Conservation (phyloP, 2,113 vertebrate genomes). For the Pavo muticus region DNA sequence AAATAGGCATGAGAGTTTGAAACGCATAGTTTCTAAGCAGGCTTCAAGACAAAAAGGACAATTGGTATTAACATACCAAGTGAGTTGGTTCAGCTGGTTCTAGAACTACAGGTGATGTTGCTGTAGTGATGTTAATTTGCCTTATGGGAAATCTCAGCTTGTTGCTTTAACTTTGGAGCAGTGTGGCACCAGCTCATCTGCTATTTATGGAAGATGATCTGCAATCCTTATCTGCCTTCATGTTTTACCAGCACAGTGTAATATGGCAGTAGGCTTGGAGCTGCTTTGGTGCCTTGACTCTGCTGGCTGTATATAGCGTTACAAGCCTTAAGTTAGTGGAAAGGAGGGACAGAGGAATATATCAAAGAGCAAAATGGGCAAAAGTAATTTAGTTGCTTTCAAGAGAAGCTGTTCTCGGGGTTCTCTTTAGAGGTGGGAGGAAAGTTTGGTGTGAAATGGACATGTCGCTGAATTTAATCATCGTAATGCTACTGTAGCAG, state of each 20-base stretch:
- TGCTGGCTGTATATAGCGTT: fast-evolving
- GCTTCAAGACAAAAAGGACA: not conserved
- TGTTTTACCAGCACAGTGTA: not conserved
- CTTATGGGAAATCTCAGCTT: not conserved
- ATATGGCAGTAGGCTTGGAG: not conserved
- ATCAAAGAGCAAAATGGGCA: not conserved
- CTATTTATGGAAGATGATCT: slow-evolving; percentile 6
- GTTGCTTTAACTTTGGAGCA: not conserved
- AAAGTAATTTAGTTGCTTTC: not conserved
- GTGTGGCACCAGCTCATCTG: not conserved
- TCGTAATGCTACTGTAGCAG: not conserved
- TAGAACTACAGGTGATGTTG: not conserved
- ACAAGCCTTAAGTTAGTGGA: not conserved
- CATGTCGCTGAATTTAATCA: not conserved
- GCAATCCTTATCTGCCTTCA: not conserved
- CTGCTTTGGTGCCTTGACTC: not conserved
- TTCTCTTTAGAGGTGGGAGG: not conserved
- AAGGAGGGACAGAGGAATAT: not conserved
- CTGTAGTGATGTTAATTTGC: not conserved
- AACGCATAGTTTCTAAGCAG: not conserved
- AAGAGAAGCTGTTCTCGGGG: not conserved
- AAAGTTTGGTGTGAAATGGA: not conserved
- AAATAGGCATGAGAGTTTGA: not conserved
- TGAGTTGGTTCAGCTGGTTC: not conserved
- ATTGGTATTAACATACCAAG: not conserved